Base-by-base conservation (phyloP, 1,140 invertebrate genomes). In the Achroia grisella region DNA sequence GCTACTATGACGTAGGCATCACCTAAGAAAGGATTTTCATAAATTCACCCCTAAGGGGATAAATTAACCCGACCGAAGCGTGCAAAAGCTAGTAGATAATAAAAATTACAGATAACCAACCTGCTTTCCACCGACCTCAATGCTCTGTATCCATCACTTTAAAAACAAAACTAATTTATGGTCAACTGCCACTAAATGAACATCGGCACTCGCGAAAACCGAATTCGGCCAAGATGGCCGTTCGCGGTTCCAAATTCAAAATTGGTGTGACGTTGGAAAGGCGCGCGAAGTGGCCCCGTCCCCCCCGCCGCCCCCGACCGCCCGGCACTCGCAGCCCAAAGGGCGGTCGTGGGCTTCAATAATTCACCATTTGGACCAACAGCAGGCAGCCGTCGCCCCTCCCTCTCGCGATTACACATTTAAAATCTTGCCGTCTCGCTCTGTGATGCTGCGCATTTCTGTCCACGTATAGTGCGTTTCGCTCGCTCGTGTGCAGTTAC, bases 321-420 rank as follows among this genome's bases (percentile, higher is more conserved):
- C 10, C 17, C 48, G 51, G 33, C 69, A 63, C 55, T 74, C 67
- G 60, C 66, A 66, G 72, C 59, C 71, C 61, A 80, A 80, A 69
- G 63, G 73, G 70, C 73, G 71, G 66, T 72, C 69, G 67, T 44
- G 47, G 58, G 55, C 62, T 69, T 82, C 60, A 79, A 78, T 79
- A 70, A 78, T 78, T 73, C 47, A 68, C 11, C 34, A 45, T 30
- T 28, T 39, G 58, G 35, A 73, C 67, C 62, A 71, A 63, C 68
- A 48, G 63, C 61, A 47, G 45, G 50, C 48, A n/a, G 34, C 8
- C 36, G 12, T 39, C 39, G 41, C 40, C 45, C 49, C 51, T 57
- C 45, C 46, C 39, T 46, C 47, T 60, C 48, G 2, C 9, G 11
- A 17, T 27, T 33, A 14, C 17, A 32, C 44, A n/a, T 44, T 42